Percentiles rank a stretch among this genome's conserved stretches.
Conservation (phyloP, 1,140 invertebrate genomes). For the Cydia amplana region DNA sequence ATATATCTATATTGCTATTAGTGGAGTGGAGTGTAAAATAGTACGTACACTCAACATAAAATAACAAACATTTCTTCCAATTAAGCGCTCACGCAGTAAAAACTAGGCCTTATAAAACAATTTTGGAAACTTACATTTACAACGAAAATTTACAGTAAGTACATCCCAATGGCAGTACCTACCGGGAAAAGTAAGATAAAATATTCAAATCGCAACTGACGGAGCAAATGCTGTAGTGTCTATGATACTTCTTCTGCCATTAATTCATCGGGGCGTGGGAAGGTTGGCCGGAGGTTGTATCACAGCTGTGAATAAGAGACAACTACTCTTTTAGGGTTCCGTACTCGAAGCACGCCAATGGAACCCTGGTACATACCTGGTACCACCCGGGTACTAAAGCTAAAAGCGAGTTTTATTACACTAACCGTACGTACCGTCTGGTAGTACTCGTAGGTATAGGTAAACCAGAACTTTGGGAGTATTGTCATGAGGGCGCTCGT, state of each 20-base stretch:
- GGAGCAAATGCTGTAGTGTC: slow-evolving; percentile 1
- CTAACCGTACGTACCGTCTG: too few relatives aligned
- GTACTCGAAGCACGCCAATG: neutral
- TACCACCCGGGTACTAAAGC: too few relatives aligned
- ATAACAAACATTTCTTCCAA: too few relatives aligned
- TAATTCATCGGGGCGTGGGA: slow-evolving; percentile 23
- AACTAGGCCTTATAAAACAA: too few relatives aligned
- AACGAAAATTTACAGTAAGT: neutral
- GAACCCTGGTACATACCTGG: too few relatives aligned
- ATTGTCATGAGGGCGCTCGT: too few relatives aligned
- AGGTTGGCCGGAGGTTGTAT: neutral
- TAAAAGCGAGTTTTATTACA: too few relatives aligned
- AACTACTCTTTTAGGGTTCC: slow-evolving; percentile 13
- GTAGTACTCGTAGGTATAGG: too few relatives aligned
- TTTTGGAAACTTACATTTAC: neutral
- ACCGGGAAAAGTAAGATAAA: neutral
- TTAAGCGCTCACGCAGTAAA: neutral
- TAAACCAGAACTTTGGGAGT: too few relatives aligned
- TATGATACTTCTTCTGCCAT: slow-evolving; percentile 26
- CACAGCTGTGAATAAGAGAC: slow-evolving; percentile 23
- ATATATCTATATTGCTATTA: too few relatives aligned
- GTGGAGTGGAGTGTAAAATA: too few relatives aligned
- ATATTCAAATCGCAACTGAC: slow-evolving; percentile 10
- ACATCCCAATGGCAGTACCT: neutral
- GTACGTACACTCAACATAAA: too few relatives aligned